Evolutionary conservation across 1,140 invertebrate species (phyloP), one percentile per base, ranked within the genome.

Genomic region (Condylostylus longicornis): DNA sequence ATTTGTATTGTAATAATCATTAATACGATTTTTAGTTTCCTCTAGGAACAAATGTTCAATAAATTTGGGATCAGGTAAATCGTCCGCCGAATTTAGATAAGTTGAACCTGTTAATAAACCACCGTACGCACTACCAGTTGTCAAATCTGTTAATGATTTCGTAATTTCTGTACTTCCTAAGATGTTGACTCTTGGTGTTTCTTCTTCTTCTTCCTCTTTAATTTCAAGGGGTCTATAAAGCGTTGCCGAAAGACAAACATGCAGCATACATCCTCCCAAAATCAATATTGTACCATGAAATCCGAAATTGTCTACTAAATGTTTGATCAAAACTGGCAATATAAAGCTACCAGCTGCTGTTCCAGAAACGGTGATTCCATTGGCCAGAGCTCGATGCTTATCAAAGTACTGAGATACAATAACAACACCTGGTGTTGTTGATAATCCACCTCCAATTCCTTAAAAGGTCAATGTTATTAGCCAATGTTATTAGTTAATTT

Each of bases 361-460:
- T 9, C 81, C 80, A 13, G 79, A 81, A 21, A 82, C 76, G 47
- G 78, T 82, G 44, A 84, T 75, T 0, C 79, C 80, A 44, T 82
- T 83, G 0, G 79, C 80, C 40, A 82, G 43, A 0, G 79, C 79
- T 14, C 80, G 74, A 52, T 80, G 77, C 46, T 78, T 79, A 42
- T 82, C 75, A 42, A 84, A 84, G 46, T 84, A 83, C 33, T 80
- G 74, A 0, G 79, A 81, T 0, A 82, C 79, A 28, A 83, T 76
- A 2, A 82, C 75, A 21, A 84, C 79, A 0, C 79, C 79, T 0
- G 80, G 79, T 3, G 79, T 82, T 8, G 79, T 82, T 2, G 77
- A 79, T 1, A 82, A 58, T 0, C 79, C 80, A 4, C 79, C 76
- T 2, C 80, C 80, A 33, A 83, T 77, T 32, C 80, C 79, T 80